phyloP scores from a whole-genome alignment of 2,888 invertebrate genomes.

The Suillia variegata region DNA sequence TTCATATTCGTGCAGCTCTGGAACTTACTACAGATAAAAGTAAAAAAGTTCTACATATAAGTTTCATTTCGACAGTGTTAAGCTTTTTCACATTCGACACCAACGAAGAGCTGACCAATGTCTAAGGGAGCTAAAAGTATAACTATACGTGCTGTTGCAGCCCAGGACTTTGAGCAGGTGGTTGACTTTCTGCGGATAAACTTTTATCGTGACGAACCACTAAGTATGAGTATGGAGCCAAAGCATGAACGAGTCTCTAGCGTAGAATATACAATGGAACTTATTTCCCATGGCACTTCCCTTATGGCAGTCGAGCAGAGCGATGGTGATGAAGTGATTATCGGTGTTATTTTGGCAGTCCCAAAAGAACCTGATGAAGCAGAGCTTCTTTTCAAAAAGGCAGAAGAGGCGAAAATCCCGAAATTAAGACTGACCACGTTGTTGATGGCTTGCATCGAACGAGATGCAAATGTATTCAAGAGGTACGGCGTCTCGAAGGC shows the following conservation, averaged over 20 bases:
- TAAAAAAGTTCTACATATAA: too few relatives aligned
- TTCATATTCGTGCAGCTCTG: too few relatives aligned
- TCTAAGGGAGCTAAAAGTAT: too few relatives aligned
- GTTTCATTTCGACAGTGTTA: too few relatives aligned
- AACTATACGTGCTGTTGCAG: too few relatives aligned
- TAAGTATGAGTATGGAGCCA: slow-evolving; percentile 46
- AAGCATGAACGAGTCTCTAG: slow-evolving; percentile 44
- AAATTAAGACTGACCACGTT: slow-evolving; percentile 50
- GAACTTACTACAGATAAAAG: too few relatives aligned
- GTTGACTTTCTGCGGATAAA: slow-evolving; percentile 46
- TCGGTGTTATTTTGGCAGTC: slow-evolving; percentile 49
- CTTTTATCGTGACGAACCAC: slow-evolving; percentile 55
- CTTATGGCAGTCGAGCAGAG: slow-evolving; percentile 34
- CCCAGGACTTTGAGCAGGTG: slow-evolving; percentile 40
- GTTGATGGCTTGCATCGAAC: slow-evolving; percentile 45
- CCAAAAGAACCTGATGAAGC: slow-evolving; percentile 43
- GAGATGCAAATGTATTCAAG: slow-evolving; percentile 44
- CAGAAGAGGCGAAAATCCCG: slow-evolving; percentile 32
- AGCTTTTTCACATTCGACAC: too few relatives aligned
- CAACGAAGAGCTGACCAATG: too few relatives aligned
- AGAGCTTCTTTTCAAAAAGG: slow-evolving; percentile 38
- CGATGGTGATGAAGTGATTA: slow-evolving; percentile 28
- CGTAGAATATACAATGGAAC: slow-evolving; percentile 43
- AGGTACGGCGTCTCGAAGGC: slow-evolving; percentile 41
- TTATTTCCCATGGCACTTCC: slow-evolving; percentile 42